A percentile compares a stretch with the other conserved stretches of the same genome.
phyloP scores from a whole-genome alignment of 1,140 invertebrate genomes.

The Atta colombica region DNA sequence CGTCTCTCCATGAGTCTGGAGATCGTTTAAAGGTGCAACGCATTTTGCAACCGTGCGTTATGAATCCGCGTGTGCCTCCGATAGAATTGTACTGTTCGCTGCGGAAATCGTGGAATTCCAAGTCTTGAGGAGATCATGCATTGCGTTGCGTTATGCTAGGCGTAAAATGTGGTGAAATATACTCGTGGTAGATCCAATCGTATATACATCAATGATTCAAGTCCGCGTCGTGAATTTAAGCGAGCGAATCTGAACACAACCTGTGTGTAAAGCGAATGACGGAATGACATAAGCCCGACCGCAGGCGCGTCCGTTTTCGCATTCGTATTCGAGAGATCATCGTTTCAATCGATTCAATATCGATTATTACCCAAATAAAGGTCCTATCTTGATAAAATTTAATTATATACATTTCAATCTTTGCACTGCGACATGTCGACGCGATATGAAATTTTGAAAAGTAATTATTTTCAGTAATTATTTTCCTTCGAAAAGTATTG shows the following conservation, averaged over 20 bases:
- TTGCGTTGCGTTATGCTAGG: neutral
- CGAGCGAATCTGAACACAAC: neutral
- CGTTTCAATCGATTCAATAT: neutral
- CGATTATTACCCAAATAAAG: neutral
- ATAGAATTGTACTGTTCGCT: slow-evolving; percentile 33
- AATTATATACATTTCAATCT: neutral
- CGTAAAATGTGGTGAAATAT: slow-evolving; percentile 29
- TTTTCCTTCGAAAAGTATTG: neutral
- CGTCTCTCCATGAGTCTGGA: slow-evolving; percentile 13
- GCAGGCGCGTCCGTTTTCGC: neutral
- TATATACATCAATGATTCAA: neutral
- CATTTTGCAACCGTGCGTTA: slow-evolving; percentile 67
- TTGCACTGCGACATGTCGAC: neutral
- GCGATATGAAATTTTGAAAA: neutral
- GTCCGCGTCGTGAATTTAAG: slow-evolving; percentile 1
- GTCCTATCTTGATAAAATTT: neutral
- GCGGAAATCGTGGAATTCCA: slow-evolving; percentile 43
- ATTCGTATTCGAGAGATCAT: neutral
- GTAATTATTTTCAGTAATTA: neutral
- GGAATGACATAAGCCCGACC: neutral
- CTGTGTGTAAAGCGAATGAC: neutral
- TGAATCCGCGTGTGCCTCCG: slow-evolving; percentile 55
- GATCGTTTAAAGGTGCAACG: slow-evolving; percentile 59
- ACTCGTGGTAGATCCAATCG: neutral
- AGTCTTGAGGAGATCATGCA: neutral